Evolutionary conservation across 2,113 vertebrate species (phyloP).

Genomic region (Rhipidura dahli): DNA sequence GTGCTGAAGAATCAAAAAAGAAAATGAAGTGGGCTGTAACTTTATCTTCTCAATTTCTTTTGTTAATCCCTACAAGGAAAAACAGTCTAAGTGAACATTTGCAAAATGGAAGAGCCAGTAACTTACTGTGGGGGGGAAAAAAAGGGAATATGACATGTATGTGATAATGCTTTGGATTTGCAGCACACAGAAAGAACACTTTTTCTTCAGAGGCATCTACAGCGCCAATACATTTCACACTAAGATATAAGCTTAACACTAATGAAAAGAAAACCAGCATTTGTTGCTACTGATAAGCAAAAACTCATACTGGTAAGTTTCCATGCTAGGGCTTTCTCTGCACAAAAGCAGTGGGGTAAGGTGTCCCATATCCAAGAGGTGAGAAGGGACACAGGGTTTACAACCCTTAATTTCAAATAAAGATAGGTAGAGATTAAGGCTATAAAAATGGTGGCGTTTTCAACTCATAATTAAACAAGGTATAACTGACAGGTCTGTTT

Average conservation of each 20-base stretch:
- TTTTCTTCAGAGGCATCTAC: not conserved
- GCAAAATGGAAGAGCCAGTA: not conserved
- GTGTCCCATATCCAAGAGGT: not conserved
- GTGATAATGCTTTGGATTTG: not conserved
- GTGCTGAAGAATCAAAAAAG: not conserved
- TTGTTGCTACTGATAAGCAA: not conserved
- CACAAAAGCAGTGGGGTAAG: not conserved
- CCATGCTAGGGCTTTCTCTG: not conserved
- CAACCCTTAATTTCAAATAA: not conserved
- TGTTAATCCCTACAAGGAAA: not conserved
- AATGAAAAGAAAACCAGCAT: not conserved
- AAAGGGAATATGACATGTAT: not conserved
- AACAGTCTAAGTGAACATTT: not conserved
- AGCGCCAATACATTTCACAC: not conserved
- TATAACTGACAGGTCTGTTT: not conserved
- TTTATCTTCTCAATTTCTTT: not conserved
- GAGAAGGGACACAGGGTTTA: not conserved
- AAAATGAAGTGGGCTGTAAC: not conserved
- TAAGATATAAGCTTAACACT: not conserved
- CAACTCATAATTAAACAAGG: not conserved
- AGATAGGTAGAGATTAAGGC: not conserved
- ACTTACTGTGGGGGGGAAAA: not conserved
- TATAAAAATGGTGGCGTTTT: not conserved
- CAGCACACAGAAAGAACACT: not conserved
- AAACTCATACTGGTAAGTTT: not conserved